These are phyloP conservation scores for Gorsachius magnificus DNA, from an alignment of 2,797 vertebrate species.

Conservation along the genomic window DNA sequence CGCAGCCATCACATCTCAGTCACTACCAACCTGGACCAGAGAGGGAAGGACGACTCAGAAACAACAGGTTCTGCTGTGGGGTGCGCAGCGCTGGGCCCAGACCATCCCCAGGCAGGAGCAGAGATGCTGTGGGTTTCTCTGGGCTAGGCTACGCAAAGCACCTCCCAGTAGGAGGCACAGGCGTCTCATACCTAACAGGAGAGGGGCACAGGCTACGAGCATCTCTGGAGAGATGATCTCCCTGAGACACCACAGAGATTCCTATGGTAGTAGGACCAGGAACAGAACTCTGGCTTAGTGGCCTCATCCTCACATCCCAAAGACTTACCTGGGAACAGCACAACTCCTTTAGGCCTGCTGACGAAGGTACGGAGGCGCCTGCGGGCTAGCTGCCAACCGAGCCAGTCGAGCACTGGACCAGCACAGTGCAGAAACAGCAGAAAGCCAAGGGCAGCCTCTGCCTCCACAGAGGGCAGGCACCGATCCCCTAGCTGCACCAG, in stretches of 20 bases:
- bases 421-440: not conserved
- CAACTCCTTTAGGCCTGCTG: not conserved
- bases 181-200: not conserved
- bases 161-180: not conserved
- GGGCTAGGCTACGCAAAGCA: not conserved
- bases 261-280: not conserved
- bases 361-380: not conserved
- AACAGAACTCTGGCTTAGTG: not conserved
- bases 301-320: not conserved
- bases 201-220: not conserved
- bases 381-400: not conserved
- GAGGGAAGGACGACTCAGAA: constrained; percentile 58
- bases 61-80: not conserved
- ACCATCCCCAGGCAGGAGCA: not conserved
- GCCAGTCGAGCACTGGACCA: not conserved
- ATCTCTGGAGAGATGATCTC: not conserved
- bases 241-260: not conserved
- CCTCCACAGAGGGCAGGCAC: not conserved
- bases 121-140: not conserved
- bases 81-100: not conserved
- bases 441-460: not conserved
- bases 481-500: not conserved
- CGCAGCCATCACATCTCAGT: constrained; percentile 52
- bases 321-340: not conserved
- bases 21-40: constrained; percentile 58